Conservation (phyloP, 2,113 vertebrate species). For the Urocitellus parryii region DNA sequence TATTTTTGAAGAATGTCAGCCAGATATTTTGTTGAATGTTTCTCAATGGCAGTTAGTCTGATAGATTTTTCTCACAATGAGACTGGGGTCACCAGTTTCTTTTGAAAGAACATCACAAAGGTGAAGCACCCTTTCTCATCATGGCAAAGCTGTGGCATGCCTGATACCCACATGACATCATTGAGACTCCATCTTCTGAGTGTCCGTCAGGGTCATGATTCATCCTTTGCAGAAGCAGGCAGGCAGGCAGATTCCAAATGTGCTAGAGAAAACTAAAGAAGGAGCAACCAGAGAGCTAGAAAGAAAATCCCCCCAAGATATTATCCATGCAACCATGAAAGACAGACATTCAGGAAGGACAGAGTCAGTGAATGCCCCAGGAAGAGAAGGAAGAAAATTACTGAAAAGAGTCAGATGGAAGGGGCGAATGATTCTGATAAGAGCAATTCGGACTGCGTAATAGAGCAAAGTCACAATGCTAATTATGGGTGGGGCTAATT, state of each 20-base stretch:
- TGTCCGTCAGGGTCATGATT: background rate
- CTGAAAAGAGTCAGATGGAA: background rate
- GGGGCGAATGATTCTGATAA: background rate
- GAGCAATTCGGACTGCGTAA: background rate
- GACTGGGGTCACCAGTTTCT: background rate
- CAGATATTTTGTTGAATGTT: background rate
- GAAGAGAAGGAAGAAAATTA: constrained; percentile 19
- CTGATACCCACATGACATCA: background rate
- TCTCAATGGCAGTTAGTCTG: background rate
- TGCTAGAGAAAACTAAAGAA: background rate
- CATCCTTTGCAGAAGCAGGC: background rate
- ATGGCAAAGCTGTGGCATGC: background rate
- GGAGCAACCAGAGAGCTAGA: background rate
- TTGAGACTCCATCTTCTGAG: background rate
- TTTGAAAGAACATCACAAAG: background rate
- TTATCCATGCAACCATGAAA: background rate
- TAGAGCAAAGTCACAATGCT: background rate
- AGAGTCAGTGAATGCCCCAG: background rate
- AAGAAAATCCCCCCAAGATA: background rate
- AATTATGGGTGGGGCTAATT: background rate
- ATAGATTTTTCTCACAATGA: background rate
- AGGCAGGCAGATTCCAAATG: background rate
- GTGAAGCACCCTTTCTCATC: background rate
- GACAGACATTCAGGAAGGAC: background rate
- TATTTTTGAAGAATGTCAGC: background rate